Base-by-base conservation (phyloP, 92 coral and sea anemone species). In the Porites evermanni region DNA sequence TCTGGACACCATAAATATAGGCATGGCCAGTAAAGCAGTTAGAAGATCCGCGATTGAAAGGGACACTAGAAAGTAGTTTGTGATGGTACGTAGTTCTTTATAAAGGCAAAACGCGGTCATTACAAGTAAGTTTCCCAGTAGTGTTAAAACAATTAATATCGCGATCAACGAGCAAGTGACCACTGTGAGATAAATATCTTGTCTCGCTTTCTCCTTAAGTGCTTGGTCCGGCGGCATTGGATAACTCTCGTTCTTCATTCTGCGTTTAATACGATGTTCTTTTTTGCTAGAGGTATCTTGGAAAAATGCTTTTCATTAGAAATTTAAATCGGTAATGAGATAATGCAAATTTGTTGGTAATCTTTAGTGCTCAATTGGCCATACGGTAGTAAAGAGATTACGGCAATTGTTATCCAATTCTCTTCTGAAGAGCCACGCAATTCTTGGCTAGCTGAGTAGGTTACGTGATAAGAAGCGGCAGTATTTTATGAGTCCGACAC, bases 11-110 rank as follows among this genome's bases (percentile, higher is more conserved):
- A 97, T 60, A 74, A 94, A 97, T 58, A 97, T 86, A 1, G 99
- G 99, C 98, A 97, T 93, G 12, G 99, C 90, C 10, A 97, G 90
- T 29, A 89, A 44, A 6, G 98, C 98, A 11, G 99, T 97, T 29
- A 95, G 77, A 59, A 97, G 71, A 32, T 92, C 99, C 0, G 98
- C 99, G 18, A 95, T 11, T 17, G 97, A 91, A 63, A 97, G 80
- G 9, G 96, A 93, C 19, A 94, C 91, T 10, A 97, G 91, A 78
- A 97, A 97, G 44, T 96, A 93, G 78, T 97, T 97, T n/a, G 98
- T 93, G 52, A 87, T 91, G n/a, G 92, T 91, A 16, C 96, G 95
- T 54, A 97, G 91, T 84, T 97, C 98, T 69, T 91, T 95, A 64
- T 97, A 95, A 59, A 90, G 68, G 82, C 87, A 91, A 72, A 97